phyloP scores from a whole-genome alignment of 1,140 invertebrate species.

The Coelopa frigida region DNA sequence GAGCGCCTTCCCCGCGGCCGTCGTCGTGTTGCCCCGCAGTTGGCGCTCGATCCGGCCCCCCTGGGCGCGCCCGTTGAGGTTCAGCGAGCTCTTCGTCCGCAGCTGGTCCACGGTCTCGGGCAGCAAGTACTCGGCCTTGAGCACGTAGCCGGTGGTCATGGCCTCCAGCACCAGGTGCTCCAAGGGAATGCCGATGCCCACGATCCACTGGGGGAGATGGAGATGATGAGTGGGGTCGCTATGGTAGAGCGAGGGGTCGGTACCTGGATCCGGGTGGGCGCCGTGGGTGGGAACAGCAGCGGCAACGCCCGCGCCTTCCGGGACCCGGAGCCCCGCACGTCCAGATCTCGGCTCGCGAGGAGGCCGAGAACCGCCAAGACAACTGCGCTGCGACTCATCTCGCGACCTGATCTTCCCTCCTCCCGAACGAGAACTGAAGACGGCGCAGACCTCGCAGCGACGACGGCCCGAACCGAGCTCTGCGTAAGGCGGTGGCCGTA shows the following conservation, averaged over 20 bases:
- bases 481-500: no score
- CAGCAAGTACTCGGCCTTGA: conserved; percentile 41
- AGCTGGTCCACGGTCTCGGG: conserved; percentile 22
- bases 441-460: no score
- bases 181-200: conserved; percentile 38
- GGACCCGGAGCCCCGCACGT: neutral
- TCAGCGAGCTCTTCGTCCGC: conserved; percentile 21
- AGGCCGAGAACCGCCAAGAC: no score
- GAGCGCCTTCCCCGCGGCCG: conserved; percentile 13
- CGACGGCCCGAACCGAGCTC: no score
- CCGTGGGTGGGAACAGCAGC: conserved; percentile 34
- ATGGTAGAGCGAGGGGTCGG: neutral
- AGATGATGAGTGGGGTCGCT: neutral
- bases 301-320: conserved; percentile 8
- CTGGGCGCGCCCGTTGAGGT: neutral
- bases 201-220: conserved; percentile 25
- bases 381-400: no score
- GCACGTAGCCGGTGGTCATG: conserved; percentile 38
- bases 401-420: no score
- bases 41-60: neutral
- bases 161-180: conserved; percentile 37
- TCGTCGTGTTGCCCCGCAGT: conserved; percentile 1
- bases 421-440: no score
- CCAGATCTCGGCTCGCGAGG: no score
- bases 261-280: conserved; percentile 37